Percentiles rank a stretch among this genome's conserved stretches.
Conservation (phyloP, 2,113 vertebrate species). For the Saimiri boliviensis region DNA sequence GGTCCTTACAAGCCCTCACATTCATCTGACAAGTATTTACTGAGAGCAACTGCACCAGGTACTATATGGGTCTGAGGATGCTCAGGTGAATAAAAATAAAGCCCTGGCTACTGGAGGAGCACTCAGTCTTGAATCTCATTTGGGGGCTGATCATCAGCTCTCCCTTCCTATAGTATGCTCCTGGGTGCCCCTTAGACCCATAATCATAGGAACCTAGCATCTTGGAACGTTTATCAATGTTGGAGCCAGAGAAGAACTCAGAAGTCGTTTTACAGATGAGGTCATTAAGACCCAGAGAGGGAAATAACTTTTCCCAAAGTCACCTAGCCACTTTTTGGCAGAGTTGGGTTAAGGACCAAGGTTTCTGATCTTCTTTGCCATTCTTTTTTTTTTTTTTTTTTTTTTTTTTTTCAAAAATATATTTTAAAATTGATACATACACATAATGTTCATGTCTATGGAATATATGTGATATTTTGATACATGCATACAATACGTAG, state of each 20-base stretch:
- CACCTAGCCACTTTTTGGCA: not conserved
- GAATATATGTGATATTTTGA: not conserved
- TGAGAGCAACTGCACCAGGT: not conserved
- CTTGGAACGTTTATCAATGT: not conserved
- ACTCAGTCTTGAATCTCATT: not conserved
- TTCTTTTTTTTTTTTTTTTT: not conserved
- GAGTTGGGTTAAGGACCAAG: not conserved
- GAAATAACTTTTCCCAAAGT: not conserved
- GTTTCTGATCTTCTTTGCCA: not conserved
- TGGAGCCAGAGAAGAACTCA: not conserved
- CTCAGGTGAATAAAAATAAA: not conserved
- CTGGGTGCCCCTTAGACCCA: not conserved
- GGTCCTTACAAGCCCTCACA: not conserved
- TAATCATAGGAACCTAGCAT: not conserved
- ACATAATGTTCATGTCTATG: not conserved
- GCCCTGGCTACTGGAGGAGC: not conserved
- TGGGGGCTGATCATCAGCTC: not conserved
- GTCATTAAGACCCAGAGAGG: not conserved
- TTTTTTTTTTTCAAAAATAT: not conserved
- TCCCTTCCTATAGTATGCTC: not conserved
- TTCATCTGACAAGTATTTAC: not conserved
- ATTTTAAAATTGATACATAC: not conserved
- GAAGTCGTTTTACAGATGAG: conserved; percentile 31
- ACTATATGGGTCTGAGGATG: not conserved
- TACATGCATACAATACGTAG: not conserved